phyloP scores from a whole-genome alignment of 2,797 vertebrate genomes.

The Gouania willdenowi region DNA sequence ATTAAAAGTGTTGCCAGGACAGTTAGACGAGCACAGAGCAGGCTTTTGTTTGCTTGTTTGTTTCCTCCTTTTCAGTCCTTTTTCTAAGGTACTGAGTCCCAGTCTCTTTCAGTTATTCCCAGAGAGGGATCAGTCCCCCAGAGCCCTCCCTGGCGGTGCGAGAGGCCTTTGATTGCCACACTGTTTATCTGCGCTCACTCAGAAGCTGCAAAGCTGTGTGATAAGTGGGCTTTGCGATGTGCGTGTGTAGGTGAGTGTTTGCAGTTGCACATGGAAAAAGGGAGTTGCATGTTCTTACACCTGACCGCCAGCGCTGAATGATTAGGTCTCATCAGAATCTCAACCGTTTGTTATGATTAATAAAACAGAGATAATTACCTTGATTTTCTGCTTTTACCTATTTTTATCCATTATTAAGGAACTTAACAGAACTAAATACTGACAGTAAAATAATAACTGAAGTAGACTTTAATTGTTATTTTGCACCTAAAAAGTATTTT shows the following conservation, averaged over 20 bases:
- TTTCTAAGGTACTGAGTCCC: conserved; percentile 34
- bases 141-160: conserved; percentile 21
- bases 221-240: conserved; percentile 53
- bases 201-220: conserved; percentile 43
- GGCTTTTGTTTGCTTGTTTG: conserved; percentile 25
- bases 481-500: too few relatives aligned
- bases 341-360: too few relatives aligned
- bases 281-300: conserved; percentile 18
- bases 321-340: conserved; percentile 20
- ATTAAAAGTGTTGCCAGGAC: conserved; percentile 20
- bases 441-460: too few relatives aligned
- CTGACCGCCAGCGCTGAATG: conserved; percentile 15
- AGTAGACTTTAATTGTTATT: too few relatives aligned
- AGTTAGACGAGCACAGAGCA: conserved; percentile 5
- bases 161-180: conserved; percentile 58
- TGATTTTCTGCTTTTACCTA: too few relatives aligned
- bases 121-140: conserved; percentile 34
- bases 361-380: too few relatives aligned
- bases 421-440: too few relatives aligned
- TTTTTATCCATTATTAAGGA: too few relatives aligned
- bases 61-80: conserved; percentile 22
- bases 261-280: conserved; percentile 38
- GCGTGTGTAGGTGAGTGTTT: conserved; percentile 15
- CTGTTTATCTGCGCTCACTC: conserved; percentile 61
- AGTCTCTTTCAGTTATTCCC: conserved; percentile 39